phyloP scores from a whole-genome alignment of 1,140 invertebrate species.

The Drosophila saltans region DNA sequence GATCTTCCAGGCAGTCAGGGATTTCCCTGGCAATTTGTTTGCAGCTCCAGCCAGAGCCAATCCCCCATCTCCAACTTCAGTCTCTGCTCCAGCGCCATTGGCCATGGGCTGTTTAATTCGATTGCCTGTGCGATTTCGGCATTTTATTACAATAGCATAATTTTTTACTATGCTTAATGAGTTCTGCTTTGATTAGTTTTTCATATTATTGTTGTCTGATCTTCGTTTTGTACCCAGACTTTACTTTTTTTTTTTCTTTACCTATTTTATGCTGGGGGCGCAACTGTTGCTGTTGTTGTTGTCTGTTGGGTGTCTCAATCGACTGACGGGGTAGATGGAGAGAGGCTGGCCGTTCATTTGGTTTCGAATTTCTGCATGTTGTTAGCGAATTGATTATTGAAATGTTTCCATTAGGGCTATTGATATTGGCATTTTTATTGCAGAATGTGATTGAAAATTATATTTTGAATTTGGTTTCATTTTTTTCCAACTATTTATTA shows the following conservation, averaged over 20 bases:
- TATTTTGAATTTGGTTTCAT: background rate
- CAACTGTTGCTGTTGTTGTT: conserved; percentile 39
- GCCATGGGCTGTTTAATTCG: conserved; percentile 78
- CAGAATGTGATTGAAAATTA: background rate
- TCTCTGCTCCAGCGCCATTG: conserved; percentile 21
- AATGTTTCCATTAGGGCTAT: conserved; percentile 66
- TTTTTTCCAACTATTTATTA: background rate
- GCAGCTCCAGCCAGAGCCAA: conserved; percentile 46
- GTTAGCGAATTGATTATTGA: conserved; percentile 71
- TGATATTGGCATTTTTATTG: conserved; percentile 9
- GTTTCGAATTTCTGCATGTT: conserved; percentile 35
- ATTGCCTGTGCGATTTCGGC: conserved; percentile 75
- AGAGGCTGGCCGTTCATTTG: conserved; percentile 25
- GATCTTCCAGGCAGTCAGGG: conserved; percentile 42
- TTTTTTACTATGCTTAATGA: conserved; percentile 82
- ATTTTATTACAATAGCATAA: conserved; percentile 81
- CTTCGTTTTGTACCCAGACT: background rate
- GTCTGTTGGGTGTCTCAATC: conserved; percentile 69
- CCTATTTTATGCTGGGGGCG: conserved; percentile 37
- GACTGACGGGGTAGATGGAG: background rate
- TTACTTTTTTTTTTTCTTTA: conserved; percentile 10
- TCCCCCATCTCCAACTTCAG: background rate
- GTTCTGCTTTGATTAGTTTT: conserved; percentile 81
- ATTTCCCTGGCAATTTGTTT: conserved; percentile 80
- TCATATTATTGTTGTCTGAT: conserved; percentile 55